Base-by-base conservation (phyloP, 2,888 invertebrate genomes). In the Cyaniris semiargus region DNA sequence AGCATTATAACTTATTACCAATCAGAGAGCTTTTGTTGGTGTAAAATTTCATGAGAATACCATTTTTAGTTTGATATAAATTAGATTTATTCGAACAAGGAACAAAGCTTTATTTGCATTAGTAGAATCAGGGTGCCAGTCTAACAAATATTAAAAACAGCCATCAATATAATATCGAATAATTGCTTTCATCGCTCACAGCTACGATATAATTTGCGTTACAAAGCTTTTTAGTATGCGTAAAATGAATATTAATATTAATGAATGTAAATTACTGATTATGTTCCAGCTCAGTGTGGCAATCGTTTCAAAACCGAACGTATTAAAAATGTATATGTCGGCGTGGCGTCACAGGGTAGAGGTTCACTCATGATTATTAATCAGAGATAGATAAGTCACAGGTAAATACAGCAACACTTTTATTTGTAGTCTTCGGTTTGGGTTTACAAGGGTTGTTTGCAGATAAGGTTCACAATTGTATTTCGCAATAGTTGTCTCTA, bases 181-280 rank as follows among this genome's bases (percentile, higher is more conserved):
- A 66, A 66, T 66, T 31, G 6, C 7, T 66, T 27, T 66, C 27
- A 31, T 27, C 27, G 66, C 27, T 66, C 66, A 23, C 15, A 66
- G 66, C 27, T 31, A 7, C 27, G 13, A 27, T 66, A 27, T 66
- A 66, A 66, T 66, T 66, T 66, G 27, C 27, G 66, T 66, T 66
- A 66, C 66, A 66, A 66, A 66, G 27, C 27, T 31, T 66, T 66
- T 66, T 31, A 27, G 31, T 66, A 31, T 27, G 66, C 66, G 27
- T 66, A 31, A 66, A 66, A 66, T 66, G 66, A 27, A 66, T 60
- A 23, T 66, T 66, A 31, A 27, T 66, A 66, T 66, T 66, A 27
- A 66, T 66, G 15, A 66, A 66, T 66, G 66, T 66, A 31, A 66
- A 66, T 66, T 6, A 27, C 1, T 66, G 66, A 66, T 66, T 66